Evolutionary conservation across 35 echinoderm and acorn worm species (phyloP), one percentile per base, ranked within the genome.

Genomic region (Amphiura filiformis): DNA sequence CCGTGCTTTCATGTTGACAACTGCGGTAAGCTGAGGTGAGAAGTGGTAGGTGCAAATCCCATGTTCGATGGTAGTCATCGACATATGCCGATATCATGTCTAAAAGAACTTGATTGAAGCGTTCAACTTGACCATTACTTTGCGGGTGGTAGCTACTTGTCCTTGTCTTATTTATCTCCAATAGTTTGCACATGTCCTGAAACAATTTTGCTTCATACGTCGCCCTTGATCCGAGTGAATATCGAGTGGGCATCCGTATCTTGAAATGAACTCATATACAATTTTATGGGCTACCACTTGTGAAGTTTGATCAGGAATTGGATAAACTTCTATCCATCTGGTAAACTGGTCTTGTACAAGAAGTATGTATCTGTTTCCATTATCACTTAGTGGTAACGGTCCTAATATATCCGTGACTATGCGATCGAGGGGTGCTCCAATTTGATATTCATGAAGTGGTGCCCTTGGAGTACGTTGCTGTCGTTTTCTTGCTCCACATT

Each of bases 361-460:
- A 28, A 91, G 40, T 0, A 91, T 79, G 40, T 91, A 95, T 12
- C 57, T 35, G 33, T 78, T 94, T 26, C 93, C 93, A 30, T 52
- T 57, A 22, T 88, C 39, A 78, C 39, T 87, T 0, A 75, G 37
- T 15, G 89, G 93, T 3, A 95, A 84, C 4, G 93, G 93, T 18
- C 93, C 90, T 31, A 92, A 35, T 23, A 89, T 92, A 84, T 95
- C 89, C 28, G 84, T 84, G 13, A 80, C 90, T n/a, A 88, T 65
- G 28, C 90, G 70, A 31, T 96, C 94, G 86, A 96, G 84, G 0
- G 94, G 89, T 38, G 84, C 93, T 3, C 83, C 83, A 2, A 76
- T 32, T 57, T 18, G 20, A 28, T 57, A 57, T 12, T 88, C 78
- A 1, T 38, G 9, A 20, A 88, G 87, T 33, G 87, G 87, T 23